Evolutionary conservation across 2,888 invertebrate genomes (phyloP).

Genomic region (Bombylius major): DNA sequence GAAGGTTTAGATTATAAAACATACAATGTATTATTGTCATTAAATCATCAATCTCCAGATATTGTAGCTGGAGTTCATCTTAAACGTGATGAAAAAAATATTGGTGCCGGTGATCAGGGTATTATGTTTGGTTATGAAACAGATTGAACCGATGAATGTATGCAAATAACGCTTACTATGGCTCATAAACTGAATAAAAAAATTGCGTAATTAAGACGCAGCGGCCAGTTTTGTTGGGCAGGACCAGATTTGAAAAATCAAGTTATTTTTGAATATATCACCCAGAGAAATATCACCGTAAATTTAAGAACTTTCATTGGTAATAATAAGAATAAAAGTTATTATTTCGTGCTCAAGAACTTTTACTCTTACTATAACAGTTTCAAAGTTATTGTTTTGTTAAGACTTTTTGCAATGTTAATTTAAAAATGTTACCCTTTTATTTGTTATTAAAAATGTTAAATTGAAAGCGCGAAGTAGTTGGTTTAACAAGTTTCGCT

Average conservation of each 20-base stretch:
- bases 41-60: conserved; percentile 94
- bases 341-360: no score
- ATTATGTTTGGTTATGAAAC: conserved; percentile 99
- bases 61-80: conserved; percentile 97
- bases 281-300: no score
- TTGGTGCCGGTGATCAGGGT: conserved; percentile 95
- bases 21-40: conserved; percentile 93
- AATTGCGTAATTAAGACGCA: conserved; percentile 77
- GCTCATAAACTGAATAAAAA: conserved; percentile 85
- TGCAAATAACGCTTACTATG: conserved; percentile 87
- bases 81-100: conserved; percentile 84
- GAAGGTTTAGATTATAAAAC: conserved; percentile 99
- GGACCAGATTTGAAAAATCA: conserved; percentile 94
- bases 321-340: no score
- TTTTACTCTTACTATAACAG: no score
- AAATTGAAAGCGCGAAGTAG: no score
- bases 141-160: conserved; percentile 93
- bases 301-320: no score
- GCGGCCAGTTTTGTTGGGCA: conserved; percentile 88
- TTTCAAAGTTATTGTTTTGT: no score
- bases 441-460: no score
- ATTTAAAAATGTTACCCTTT: no score
- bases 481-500: no score
- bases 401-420: no score
- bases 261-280: no score